These are phyloP conservation scores for Mamestra brassicae DNA, from an alignment of 2,888 invertebrate genomes.

Conservation along the genomic window DNA sequence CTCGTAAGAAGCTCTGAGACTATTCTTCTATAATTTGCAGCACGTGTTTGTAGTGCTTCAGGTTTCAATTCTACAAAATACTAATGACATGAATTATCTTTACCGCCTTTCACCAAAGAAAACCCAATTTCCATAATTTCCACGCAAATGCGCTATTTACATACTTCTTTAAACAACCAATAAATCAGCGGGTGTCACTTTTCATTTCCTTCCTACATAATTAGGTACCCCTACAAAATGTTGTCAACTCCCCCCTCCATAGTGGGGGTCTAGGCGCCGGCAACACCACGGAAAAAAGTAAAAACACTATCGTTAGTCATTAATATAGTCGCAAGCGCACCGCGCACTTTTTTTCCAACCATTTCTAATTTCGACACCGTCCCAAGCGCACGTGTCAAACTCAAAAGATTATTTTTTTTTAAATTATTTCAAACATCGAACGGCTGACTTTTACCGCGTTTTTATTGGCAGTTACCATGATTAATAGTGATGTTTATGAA, in stretches of 20 bases:
- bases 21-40: no score
- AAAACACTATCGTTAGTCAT: conserved; percentile 87
- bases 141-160: conserved; percentile 37
- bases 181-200: conserved; percentile 52
- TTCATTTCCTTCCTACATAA: conserved; percentile 59
- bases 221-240: conserved; percentile 71
- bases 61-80: not conserved
- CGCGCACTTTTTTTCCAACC: conserved; percentile 80
- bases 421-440: conserved; percentile 51
- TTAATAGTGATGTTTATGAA: conserved; percentile 71
- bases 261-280: conserved; percentile 87
- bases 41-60: no score
- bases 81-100: not conserved
- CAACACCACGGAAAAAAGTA: conserved; percentile 86
- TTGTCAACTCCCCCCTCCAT: conserved; percentile 77
- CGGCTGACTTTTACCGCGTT: conserved; percentile 67
- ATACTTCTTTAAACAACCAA: conserved; percentile 21
- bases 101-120: conserved; percentile 45
- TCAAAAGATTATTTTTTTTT: conserved; percentile 44
- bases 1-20: no score
- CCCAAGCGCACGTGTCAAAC: conserved; percentile 75
- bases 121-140: conserved; percentile 40
- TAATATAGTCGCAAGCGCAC: conserved; percentile 82
- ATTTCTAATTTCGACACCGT: conserved; percentile 86
- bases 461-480: conserved; percentile 65